Conservation (phyloP, 2,113 vertebrate species). For the Hypocryptadius cinnamomeus region DNA sequence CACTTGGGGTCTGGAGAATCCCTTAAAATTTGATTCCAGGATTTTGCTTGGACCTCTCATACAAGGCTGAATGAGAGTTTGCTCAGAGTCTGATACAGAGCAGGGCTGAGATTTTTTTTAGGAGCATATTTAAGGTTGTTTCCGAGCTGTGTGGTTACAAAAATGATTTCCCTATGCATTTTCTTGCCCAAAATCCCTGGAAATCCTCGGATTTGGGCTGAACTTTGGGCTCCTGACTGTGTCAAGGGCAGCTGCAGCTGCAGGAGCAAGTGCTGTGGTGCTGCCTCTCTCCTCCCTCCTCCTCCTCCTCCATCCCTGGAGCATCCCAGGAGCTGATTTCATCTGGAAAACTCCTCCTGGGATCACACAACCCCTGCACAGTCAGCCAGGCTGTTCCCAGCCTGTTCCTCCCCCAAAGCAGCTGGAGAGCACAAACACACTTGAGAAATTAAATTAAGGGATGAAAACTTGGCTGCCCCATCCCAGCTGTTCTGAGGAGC, state of each 20-base stretch:
- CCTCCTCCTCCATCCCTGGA: neutral
- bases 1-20: neutral
- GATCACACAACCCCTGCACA: fast-evolving
- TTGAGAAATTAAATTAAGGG: neutral
- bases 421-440: neutral
- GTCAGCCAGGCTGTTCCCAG: neutral
- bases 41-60: fast-evolving
- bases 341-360: neutral
- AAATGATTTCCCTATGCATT: fast-evolving
- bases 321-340: neutral
- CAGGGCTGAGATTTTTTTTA: neutral
- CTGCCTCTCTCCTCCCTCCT: neutral
- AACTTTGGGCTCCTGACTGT: fast-evolving
- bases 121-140: neutral
- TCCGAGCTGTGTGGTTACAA: neutral
- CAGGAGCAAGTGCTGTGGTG: neutral
- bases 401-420: neutral
- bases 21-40: neutral
- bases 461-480: neutral
- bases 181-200: neutral
- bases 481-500: neutral
- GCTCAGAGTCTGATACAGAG: fast-evolving
- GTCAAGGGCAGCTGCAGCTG: neutral
- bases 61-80: neutral
- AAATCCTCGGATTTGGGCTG: neutral